A percentile compares a stretch with the other conserved stretches of the same genome.
Evolutionary conservation across 2,888 invertebrate genomes (phyloP).

Genomic region (Tenodera sinensis): DNA sequence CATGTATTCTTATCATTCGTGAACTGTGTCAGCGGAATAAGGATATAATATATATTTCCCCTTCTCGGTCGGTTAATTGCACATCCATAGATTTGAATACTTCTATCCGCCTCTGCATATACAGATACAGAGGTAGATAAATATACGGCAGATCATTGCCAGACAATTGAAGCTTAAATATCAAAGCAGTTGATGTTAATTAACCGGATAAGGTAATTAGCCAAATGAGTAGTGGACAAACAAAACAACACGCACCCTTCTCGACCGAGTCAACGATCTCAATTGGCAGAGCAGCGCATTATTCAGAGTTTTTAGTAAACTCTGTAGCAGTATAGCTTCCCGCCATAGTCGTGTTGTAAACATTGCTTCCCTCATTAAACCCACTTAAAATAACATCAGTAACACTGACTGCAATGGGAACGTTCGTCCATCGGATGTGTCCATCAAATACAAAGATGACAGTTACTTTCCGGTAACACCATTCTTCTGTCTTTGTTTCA

Average conservation of each 20-base stretch:
- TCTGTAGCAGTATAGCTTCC: neutral
- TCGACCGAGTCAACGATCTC: neutral
- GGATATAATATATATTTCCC: too few relatives aligned
- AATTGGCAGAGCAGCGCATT: neutral
- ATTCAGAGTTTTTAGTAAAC: neutral
- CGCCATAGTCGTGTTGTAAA: neutral
- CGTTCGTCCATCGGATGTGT: neutral
- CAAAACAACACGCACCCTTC: neutral
- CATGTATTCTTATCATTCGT: too few relatives aligned
- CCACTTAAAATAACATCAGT: neutral
- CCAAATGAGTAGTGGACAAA: neutral
- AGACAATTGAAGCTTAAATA: neutral
- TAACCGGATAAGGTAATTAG: neutral
- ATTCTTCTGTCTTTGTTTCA: neutral
- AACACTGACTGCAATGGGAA: neutral
- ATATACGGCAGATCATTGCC: too few relatives aligned
- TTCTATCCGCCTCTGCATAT: too few relatives aligned
- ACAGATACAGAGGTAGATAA: too few relatives aligned
- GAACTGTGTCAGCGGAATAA: too few relatives aligned
- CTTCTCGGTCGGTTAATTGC: too few relatives aligned
- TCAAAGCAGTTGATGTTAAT: neutral
- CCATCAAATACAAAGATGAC: neutral
- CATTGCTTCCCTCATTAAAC: neutral
- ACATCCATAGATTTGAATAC: too few relatives aligned
- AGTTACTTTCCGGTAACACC: neutral